Conservation (phyloP, 2,888 invertebrate genomes). For the Chrysolina haemoptera region DNA sequence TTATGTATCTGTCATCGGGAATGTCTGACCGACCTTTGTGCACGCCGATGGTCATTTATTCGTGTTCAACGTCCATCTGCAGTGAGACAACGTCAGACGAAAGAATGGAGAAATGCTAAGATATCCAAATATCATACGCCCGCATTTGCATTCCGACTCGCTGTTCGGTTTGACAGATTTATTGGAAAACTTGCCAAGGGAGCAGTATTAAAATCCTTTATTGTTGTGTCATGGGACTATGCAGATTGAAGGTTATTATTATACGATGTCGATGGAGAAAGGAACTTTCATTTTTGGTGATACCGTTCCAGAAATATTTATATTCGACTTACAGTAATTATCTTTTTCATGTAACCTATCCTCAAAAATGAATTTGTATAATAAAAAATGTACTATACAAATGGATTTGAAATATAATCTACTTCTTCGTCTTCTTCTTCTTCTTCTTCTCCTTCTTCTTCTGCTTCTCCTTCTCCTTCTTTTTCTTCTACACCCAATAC, state of each 20-base stretch:
- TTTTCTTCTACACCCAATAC: too few species aligned
- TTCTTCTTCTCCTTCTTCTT: too few species aligned
- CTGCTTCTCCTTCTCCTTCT: too few species aligned
- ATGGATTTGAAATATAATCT: too few species aligned
- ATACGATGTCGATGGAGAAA: slow-evolving; percentile 1
- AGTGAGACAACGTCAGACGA: slow-evolving; percentile 53
- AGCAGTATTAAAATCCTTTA: slow-evolving; percentile 64
- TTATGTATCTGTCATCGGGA: slow-evolving; percentile 67
- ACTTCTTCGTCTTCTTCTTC: too few species aligned
- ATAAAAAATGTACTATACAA: too few species aligned
- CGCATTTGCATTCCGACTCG: slow-evolving; percentile 68
- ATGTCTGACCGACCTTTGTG: slow-evolving; percentile 55
- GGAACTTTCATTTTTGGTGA: slow-evolving; percentile 1
- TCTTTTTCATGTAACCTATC: too few species aligned
- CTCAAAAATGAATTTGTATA: too few species aligned
- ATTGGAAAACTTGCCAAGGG: slow-evolving; percentile 63
- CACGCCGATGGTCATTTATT: slow-evolving; percentile 64
- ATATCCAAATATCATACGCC: slow-evolving; percentile 66
- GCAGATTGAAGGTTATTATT: slow-evolving; percentile 27
- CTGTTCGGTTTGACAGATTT: slow-evolving; percentile 68
- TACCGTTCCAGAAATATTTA: neutral
- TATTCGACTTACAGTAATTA: too few species aligned
- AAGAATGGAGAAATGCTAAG: slow-evolving; percentile 50
- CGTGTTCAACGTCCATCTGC: slow-evolving; percentile 62
- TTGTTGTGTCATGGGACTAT: slow-evolving; percentile 58